Percentiles rank a stretch among this genome's conserved stretches.
These are phyloP conservation scores for Coregonus clupeaformis DNA, from an alignment of 2,113 vertebrate genomes.

Conservation along the genomic window DNA sequence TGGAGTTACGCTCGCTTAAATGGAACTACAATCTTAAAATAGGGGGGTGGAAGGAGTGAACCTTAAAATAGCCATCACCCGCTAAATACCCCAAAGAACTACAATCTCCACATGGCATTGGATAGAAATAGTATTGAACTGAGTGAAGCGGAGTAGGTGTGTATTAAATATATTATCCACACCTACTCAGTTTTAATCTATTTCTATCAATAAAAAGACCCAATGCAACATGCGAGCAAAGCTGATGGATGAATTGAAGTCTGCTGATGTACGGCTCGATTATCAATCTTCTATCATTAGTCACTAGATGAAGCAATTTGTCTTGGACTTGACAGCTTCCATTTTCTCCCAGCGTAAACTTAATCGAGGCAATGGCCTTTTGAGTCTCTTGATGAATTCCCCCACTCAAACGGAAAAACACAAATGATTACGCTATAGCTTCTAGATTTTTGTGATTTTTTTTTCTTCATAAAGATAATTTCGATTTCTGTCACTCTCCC, in stretches of 20 bases:
- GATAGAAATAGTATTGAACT: no score
- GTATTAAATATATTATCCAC: no score
- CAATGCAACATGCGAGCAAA: neutral
- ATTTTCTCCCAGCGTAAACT: slow-evolving; percentile 6
- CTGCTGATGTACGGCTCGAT: slow-evolving; percentile 7
- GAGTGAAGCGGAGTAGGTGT: no score
- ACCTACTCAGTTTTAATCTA: no score
- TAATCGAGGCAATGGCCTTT: slow-evolving; percentile 7
- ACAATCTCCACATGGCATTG: no score
- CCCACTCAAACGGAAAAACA: neutral
- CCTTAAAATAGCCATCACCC: no score
- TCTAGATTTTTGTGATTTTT: neutral
- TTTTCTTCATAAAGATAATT: neutral
- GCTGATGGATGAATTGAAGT: slow-evolving; percentile 17
- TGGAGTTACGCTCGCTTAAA: no score
- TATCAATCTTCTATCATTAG: slow-evolving; percentile 26
- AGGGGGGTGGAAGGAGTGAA: no score
- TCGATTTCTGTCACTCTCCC: no score
- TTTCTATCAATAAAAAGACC: no score
- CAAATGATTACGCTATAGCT: neutral
- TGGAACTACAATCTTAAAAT: no score
- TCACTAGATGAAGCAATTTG: slow-evolving; percentile 18
- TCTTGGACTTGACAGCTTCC: slow-evolving; percentile 12
- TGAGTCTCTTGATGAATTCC: neutral
- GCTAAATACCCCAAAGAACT: no score